Percentiles rank a stretch among this genome's conserved stretches.
These are phyloP conservation scores for Microcebus tavaratra DNA, from an alignment of 2,113 vertebrate species.

Conservation along the genomic window DNA sequence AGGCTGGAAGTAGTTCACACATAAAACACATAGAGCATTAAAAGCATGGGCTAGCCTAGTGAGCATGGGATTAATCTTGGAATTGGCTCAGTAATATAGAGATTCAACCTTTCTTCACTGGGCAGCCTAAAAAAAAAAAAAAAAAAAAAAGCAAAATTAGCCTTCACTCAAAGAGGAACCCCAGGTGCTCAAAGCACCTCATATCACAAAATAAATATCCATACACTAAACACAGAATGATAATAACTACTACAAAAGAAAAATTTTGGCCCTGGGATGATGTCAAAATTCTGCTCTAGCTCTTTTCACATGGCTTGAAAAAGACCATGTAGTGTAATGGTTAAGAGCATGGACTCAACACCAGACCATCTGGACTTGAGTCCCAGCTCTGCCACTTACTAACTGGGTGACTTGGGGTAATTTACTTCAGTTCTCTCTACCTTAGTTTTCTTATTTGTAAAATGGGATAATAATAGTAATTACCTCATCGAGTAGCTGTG, in stretches of 20 bases:
- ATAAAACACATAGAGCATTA: neutral
- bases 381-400: neutral
- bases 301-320: neutral
- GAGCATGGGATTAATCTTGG: neutral
- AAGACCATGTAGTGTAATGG: neutral
- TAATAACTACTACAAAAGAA: neutral
- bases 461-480: neutral
- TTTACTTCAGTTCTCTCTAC: neutral
- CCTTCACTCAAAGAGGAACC: slow-evolving; percentile 24
- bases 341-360: neutral
- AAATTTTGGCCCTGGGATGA: neutral
- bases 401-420: neutral
- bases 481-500: neutral
- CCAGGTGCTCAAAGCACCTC: neutral
- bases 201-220: slow-evolving; percentile 38
- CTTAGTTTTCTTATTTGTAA: slow-evolving; percentile 25
- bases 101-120: neutral
- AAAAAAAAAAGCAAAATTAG: neutral
- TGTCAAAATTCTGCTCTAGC: neutral
- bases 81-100: slow-evolving; percentile 29
- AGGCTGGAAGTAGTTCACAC: neutral
- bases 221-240: neutral
- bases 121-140: neutral
- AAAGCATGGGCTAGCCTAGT: neutral
- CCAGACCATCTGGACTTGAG: neutral